These are phyloP conservation scores for Panthera tigris DNA, from an alignment of 2,113 vertebrate genomes.

Conservation along the genomic window DNA sequence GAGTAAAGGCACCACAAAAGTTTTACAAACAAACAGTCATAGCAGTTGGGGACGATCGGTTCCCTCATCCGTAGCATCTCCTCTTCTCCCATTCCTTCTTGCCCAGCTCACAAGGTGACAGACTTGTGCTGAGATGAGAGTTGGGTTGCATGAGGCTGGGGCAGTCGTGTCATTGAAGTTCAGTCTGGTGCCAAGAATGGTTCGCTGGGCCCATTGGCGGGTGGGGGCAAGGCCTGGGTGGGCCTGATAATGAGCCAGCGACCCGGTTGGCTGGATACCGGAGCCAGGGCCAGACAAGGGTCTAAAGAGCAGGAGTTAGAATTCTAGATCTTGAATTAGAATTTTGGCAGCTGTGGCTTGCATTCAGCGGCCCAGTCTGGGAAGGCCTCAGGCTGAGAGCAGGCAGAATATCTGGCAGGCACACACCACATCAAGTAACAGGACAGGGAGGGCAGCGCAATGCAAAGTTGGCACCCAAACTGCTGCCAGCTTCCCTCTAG, in stretches of 20 bases:
- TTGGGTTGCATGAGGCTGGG: background rate
- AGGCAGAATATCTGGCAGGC: slow-evolving; percentile 44
- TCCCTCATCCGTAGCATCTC: background rate
- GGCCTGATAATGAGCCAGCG: slow-evolving; percentile 54
- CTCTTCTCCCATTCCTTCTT: background rate
- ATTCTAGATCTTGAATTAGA: slow-evolving; percentile 64
- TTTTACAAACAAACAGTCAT: background rate
- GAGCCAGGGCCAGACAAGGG: slow-evolving; percentile 54
- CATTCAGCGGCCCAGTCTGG: slow-evolving; percentile 50
- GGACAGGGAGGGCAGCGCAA: slow-evolving; percentile 37
- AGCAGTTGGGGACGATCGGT: background rate
- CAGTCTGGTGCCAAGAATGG: slow-evolving; percentile 46
- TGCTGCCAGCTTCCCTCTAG: background rate
- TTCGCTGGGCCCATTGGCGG: slow-evolving; percentile 26
- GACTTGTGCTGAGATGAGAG: background rate
- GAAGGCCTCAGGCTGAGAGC: slow-evolving; percentile 54
- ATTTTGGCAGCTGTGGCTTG: slow-evolving; percentile 53
- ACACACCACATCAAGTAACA: background rate
- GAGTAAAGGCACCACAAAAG: background rate
- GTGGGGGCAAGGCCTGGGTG: background rate
- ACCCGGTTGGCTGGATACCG: background rate
- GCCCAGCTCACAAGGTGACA: slow-evolving; percentile 3
- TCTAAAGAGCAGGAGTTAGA: slow-evolving; percentile 63
- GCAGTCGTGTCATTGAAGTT: slow-evolving; percentile 6
- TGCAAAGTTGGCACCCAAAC: slow-evolving; percentile 19